phyloP scores from a whole-genome alignment of 2,113 vertebrate species.

The Emberiza fucata region DNA sequence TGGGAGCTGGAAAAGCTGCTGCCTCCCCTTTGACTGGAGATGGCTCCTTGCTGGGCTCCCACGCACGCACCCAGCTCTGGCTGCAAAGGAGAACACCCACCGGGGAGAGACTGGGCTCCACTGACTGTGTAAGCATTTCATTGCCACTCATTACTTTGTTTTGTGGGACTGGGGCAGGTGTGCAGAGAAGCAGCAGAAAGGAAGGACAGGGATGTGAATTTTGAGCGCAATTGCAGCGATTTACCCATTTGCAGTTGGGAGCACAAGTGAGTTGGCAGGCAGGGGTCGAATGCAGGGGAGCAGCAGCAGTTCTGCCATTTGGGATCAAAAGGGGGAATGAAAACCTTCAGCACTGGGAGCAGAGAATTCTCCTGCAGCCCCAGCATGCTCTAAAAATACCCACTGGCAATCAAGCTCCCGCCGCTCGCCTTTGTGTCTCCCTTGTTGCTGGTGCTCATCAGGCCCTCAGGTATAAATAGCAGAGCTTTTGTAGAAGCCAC shows the following conservation, averaged over 20 bases:
- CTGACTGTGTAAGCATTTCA: not conserved
- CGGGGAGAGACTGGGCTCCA: not conserved
- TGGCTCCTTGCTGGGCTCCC: slow-evolving; percentile 45
- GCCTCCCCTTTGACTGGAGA: slow-evolving; percentile 32
- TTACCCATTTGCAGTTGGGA: slow-evolving; percentile 60
- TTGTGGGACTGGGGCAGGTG: rapidly evolving
- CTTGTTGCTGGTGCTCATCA: slow-evolving; percentile 24
- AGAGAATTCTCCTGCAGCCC: slow-evolving; percentile 48
- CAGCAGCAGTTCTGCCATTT: slow-evolving; percentile 19
- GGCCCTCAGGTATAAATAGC: slow-evolving; percentile 52
- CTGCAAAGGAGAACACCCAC: slow-evolving; percentile 18
- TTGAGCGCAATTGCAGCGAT: slow-evolving; percentile 54
- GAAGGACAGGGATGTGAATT: not conserved
- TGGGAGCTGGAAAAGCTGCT: slow-evolving; percentile 28
- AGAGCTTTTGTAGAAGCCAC: not conserved
- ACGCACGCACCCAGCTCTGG: not conserved
- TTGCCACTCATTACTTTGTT: not conserved
- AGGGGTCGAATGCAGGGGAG: slow-evolving; percentile 39
- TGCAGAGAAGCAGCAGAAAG: not conserved
- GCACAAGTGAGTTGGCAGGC: slow-evolving; percentile 14
- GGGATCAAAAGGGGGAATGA: not conserved
- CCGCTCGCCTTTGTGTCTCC: slow-evolving; percentile 42
- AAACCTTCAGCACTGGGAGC: slow-evolving; percentile 1
- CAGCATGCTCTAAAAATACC: slow-evolving; percentile 61
- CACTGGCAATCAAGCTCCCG: slow-evolving; percentile 31